Percentiles rank a stretch among this genome's conserved stretches.
Evolutionary conservation across 1,140 invertebrate genomes (phyloP).

Genomic region (Bombus turneri): DNA sequence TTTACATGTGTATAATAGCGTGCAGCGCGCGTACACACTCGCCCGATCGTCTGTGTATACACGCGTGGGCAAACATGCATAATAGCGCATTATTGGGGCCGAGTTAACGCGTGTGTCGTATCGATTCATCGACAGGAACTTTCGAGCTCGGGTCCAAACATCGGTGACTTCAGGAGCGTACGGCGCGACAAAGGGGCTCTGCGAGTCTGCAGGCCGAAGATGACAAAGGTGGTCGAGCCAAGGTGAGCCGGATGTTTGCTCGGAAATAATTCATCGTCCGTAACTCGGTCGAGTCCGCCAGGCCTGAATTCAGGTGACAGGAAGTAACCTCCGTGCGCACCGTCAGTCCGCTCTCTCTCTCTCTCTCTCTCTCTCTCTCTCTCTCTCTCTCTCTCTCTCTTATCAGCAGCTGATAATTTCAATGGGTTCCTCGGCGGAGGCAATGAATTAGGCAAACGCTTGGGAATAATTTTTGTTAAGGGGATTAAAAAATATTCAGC

Average conservation of each 20-base stretch:
- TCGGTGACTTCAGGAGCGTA: neutral
- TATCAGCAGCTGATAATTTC: neutral
- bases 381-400: neutral
- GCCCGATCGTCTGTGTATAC: neutral
- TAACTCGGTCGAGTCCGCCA: slow-evolving; percentile 17
- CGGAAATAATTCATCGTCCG: slow-evolving; percentile 53
- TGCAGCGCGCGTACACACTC: too few relatives aligned
- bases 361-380: neutral
- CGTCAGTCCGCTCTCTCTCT: neutral
- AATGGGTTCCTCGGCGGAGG: neutral
- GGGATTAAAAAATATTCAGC: neutral
- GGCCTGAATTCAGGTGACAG: slow-evolving; percentile 28
- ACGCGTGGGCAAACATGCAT: slow-evolving; percentile 17
- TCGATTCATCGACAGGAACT: slow-evolving; percentile 41
- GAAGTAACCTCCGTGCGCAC: slow-evolving; percentile 7
- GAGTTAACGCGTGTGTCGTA: slow-evolving; percentile 2
- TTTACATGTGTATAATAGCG: slow-evolving; percentile 27
- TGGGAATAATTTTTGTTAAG: neutral
- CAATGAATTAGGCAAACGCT: neutral
- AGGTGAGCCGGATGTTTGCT: slow-evolving; percentile 12
- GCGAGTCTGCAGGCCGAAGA: neutral
- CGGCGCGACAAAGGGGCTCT: neutral
- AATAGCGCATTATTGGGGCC: slow-evolving; percentile 3
- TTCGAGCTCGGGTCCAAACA: neutral
- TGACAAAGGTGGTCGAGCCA: slow-evolving; percentile 34